A percentile compares a stretch with the other conserved stretches of the same genome.
Conservation (phyloP, 2,797 vertebrate species). For the Salarias fasciatus region DNA sequence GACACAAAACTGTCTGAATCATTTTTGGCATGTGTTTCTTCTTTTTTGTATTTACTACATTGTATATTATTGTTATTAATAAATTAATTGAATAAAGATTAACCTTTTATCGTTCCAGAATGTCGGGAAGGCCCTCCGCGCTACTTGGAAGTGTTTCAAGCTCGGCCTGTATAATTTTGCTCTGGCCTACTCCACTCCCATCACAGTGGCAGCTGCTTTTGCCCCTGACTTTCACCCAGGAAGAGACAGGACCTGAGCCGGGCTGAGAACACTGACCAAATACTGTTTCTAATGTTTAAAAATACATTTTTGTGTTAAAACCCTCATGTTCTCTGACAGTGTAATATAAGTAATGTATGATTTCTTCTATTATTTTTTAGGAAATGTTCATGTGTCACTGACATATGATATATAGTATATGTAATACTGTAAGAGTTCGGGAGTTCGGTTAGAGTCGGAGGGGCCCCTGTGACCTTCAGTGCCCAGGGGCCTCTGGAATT, state of each 20-base stretch:
- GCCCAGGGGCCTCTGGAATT: too few relatives aligned
- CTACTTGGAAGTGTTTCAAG: slow-evolving; percentile 91
- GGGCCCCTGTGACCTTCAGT: too few relatives aligned
- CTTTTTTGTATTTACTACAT: background rate
- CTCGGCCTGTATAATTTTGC: slow-evolving; percentile 90
- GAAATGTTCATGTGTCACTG: background rate
- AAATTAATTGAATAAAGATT: too few relatives aligned
- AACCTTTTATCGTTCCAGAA: slow-evolving; percentile 81
- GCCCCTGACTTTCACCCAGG: slow-evolving; percentile 75
- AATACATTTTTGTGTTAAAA: slow-evolving; percentile 1
- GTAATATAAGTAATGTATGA: too few relatives aligned
- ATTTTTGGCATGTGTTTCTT: too few relatives aligned
- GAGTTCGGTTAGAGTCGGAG: too few relatives aligned
- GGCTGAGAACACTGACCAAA: slow-evolving; percentile 13
- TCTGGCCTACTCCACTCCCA: slow-evolving; percentile 85
- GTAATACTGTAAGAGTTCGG: too few relatives aligned
- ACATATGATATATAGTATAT: too few relatives aligned
- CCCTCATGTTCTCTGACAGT: too few relatives aligned
- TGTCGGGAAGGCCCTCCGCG: slow-evolving; percentile 86
- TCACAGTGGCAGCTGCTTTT: slow-evolving; percentile 82
- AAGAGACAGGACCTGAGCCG: slow-evolving; percentile 57
- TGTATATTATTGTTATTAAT: too few relatives aligned
- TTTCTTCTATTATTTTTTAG: too few relatives aligned
- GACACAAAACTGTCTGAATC: too few relatives aligned
- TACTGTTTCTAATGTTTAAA: slow-evolving; percentile 21